These are phyloP conservation scores for Parauchenoglanis punctatus DNA, from an alignment of 2,797 vertebrate genomes.

Conservation along the genomic window DNA sequence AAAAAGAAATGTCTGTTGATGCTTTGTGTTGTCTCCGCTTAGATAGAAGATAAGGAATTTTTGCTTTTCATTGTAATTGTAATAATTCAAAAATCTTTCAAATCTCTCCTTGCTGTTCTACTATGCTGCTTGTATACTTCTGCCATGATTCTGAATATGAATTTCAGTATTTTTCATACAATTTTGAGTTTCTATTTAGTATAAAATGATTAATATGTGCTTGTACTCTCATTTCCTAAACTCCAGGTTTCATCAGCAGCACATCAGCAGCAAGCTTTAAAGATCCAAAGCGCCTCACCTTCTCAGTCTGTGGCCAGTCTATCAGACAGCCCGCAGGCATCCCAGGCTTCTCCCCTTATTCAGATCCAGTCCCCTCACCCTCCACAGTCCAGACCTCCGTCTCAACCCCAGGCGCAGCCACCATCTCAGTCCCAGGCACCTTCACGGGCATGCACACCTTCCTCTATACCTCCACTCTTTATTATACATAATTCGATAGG, in stretches of 20 bases:
- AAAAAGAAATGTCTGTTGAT: not conserved
- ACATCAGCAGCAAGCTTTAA: conserved; percentile 81
- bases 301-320: conserved; percentile 78
- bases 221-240: conserved; percentile 40
- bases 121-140: conserved; percentile 42
- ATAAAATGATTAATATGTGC: not conserved
- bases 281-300: conserved; percentile 85
- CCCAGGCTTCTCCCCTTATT: conserved; percentile 78
- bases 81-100: not conserved
- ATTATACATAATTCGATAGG: conserved; percentile 86
- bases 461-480: conserved; percentile 79
- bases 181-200: not conserved
- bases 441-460: conserved; percentile 83
- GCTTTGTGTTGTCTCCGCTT: not conserved
- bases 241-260: conserved; percentile 82
- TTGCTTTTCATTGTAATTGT: not conserved
- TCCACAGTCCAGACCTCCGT: conserved; percentile 73
- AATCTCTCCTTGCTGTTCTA: conserved; percentile 38
- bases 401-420: conserved; percentile 79
- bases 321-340: conserved; percentile 84
- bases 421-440: conserved; percentile 79
- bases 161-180: not conserved
- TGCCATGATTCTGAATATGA: not conserved
- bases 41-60: not conserved
- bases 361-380: conserved; percentile 84